Base-by-base conservation (phyloP, 2,113 vertebrate genomes). In the Rhinoderma darwinii region DNA sequence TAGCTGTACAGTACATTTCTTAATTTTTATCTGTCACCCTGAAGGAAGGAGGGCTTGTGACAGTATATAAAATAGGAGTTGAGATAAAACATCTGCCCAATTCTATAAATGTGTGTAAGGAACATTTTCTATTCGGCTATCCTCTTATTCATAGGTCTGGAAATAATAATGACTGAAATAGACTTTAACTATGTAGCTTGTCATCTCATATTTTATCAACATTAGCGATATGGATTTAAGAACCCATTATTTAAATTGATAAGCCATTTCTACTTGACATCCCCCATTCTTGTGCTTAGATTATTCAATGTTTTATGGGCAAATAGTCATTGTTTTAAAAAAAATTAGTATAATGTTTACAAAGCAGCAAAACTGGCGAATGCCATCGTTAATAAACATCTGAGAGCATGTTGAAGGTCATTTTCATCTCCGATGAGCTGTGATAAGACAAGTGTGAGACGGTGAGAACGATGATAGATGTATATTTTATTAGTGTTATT, bases 51-150 rank as follows among this genome's bases (percentile, higher is more conserved):
- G 41, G 37, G 27, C 37, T 82, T 74, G 39, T 82, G 85, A 87
- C 85, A 82, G 74, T 35, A 32, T 2, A 66, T 54, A 73, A 82
- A 86, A 81, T 32, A 14, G 25, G 63, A 41, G 50, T 35, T 85
- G 39, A 87, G 39, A 87, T 82, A 50, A 44, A 87, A 87, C 68
- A 87, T 87, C 85, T 87, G 85, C 70, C 78, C 35, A 72, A 41
- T 27, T 63, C 43, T 59, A 44, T 47, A 37, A 78, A 79, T 68
- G 83, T 77, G 25, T 37, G 41, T 8, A 37, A 74, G 68, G 82
- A 56, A 56, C 32, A 74, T 44, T 39, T 44, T 66, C 56, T 37
- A 18, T 61, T 77, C 51, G 72, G 39, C 74, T 78, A 27, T 66
- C 56, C 66, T 70, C 84, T 51, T 81, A 39, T 70, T 37, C 76